A percentile compares a stretch with the other conserved stretches of the same genome.
These are phyloP conservation scores for Epinephelus coioides DNA, from an alignment of 2,797 vertebrate genomes.

Conservation along the genomic window DNA sequence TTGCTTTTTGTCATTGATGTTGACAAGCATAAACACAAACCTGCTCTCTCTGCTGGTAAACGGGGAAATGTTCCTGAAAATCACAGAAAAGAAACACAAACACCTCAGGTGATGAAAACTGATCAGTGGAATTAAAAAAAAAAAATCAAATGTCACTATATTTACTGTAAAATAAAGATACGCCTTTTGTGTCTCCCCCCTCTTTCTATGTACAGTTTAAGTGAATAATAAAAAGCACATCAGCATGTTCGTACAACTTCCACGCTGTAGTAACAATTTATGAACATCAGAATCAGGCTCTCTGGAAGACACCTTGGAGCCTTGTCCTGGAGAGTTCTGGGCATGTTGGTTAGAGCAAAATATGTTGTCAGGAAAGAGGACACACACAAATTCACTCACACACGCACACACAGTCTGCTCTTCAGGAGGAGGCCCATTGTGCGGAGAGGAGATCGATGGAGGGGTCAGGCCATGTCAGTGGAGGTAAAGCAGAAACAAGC, in stretches of 20 bases:
- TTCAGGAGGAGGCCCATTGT: conserved; percentile 80
- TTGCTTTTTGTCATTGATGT: conserved; percentile 72
- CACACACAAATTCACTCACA: conserved; percentile 25
- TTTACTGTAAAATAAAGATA: conserved; percentile 15
- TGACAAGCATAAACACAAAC: conserved; percentile 67
- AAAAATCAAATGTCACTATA: neutral
- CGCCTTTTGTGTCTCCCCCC: no score
- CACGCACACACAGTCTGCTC: conserved; percentile 58
- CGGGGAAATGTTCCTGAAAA: conserved; percentile 53
- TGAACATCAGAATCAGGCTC: conserved; percentile 53
- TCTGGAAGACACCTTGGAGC: conserved; percentile 70
- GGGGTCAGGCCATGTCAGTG: conserved; percentile 81
- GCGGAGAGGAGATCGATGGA: conserved; percentile 80
- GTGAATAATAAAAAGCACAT: conserved; percentile 21
- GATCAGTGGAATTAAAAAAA: conserved; percentile 5
- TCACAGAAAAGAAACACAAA: conserved; percentile 32
- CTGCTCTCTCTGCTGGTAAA: conserved; percentile 60
- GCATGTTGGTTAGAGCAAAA: conserved; percentile 68
- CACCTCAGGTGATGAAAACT: conserved; percentile 25
- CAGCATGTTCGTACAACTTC: conserved; percentile 22
- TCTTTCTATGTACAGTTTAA: neutral
- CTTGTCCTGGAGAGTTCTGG: conserved; percentile 61
- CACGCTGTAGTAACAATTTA: conserved; percentile 35
- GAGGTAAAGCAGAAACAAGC: conserved; percentile 84
- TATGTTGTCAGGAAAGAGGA: conserved; percentile 70